A percentile compares a stretch with the other conserved stretches of the same genome.
Evolutionary conservation across 1,140 invertebrate genomes (phyloP).

Genomic region (Lasioglossum albipes): DNA sequence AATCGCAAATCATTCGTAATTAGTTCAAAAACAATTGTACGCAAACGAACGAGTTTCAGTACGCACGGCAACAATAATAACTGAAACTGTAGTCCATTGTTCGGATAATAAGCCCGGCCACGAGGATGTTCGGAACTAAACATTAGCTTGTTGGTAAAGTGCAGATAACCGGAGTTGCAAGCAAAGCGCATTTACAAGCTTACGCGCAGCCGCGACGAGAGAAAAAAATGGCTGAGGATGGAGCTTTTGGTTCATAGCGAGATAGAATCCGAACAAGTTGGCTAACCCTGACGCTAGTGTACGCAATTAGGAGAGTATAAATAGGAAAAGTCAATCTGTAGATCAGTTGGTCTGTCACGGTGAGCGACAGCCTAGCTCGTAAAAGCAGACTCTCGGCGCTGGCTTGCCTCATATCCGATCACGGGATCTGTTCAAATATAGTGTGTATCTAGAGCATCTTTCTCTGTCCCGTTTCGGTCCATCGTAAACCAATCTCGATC

Average conservation of each 20-base stretch:
- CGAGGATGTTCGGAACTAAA: too few relatives aligned
- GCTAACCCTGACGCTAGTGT: not conserved
- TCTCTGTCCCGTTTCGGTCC: not conserved
- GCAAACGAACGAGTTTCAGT: too few relatives aligned
- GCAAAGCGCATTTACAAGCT: too few relatives aligned
- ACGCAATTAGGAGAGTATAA: conserved; percentile 1
- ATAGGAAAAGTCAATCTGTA: conserved; percentile 13
- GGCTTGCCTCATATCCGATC: not conserved
- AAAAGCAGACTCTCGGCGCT: not conserved
- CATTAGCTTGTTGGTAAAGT: too few relatives aligned
- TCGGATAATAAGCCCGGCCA: too few relatives aligned
- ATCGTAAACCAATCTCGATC: not conserved
- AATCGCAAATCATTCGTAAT: too few relatives aligned
- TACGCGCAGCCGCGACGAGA: too few relatives aligned
- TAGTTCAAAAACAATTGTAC: too few relatives aligned
- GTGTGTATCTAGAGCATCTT: not conserved
- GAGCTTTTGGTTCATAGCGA: not conserved
- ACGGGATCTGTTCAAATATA: not conserved
- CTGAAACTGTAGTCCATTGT: too few relatives aligned
- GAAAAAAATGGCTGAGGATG: not conserved
- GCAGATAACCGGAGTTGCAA: too few relatives aligned
- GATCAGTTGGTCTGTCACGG: conserved; percentile 4
- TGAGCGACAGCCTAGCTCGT: conserved; percentile 1
- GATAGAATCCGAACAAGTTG: conserved; percentile 5
- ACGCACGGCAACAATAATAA: too few relatives aligned